phyloP scores from a whole-genome alignment of 1,140 invertebrate genomes.

The Drosophila miranda region DNA sequence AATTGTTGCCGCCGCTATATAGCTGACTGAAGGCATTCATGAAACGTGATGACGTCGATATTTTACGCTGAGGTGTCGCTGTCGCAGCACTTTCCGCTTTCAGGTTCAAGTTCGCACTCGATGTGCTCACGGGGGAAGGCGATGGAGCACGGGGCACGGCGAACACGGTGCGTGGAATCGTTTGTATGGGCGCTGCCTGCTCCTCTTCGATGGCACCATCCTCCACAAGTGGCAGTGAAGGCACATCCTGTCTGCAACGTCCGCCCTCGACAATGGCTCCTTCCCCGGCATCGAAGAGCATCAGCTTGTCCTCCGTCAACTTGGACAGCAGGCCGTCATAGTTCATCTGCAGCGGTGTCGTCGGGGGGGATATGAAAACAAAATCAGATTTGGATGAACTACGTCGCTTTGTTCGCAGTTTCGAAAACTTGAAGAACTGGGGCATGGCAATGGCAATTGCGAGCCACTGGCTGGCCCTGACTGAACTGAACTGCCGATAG shows the following conservation, averaged over 20 bases:
- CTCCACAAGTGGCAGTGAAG: conserved; percentile 27
- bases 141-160: conserved; percentile 25
- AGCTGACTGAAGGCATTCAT: conserved; percentile 81
- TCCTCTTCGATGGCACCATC: conserved; percentile 74
- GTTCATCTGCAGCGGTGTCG: conserved; percentile 71
- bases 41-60: conserved; percentile 80
- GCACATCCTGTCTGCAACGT: conserved; percentile 18
- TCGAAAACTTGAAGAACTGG: conserved; percentile 58
- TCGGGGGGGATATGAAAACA: conserved; percentile 33
- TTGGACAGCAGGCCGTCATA: conserved; percentile 79
- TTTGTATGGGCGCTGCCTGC: conserved; percentile 75
- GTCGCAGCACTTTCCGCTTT: conserved; percentile 61
- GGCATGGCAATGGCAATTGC: conserved; percentile 56
- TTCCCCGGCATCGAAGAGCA: conserved; percentile 54
- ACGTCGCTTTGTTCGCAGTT: conserved; percentile 68
- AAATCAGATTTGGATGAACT: conserved; percentile 42
- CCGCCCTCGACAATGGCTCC: conserved; percentile 34
- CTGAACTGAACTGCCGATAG: conserved; percentile 36
- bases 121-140: conserved; percentile 35
- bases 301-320: conserved; percentile 78
- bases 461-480: conserved; percentile 48
- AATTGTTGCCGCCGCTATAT: conserved; percentile 49
- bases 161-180: conserved; percentile 45
- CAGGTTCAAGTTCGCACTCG: conserved; percentile 53
- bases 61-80: conserved; percentile 75